Percentiles rank a stretch among this genome's conserved stretches.
These are phyloP conservation scores for Sialis lutaria DNA, from an alignment of 2,888 invertebrate genomes.

Conservation along the genomic window DNA sequence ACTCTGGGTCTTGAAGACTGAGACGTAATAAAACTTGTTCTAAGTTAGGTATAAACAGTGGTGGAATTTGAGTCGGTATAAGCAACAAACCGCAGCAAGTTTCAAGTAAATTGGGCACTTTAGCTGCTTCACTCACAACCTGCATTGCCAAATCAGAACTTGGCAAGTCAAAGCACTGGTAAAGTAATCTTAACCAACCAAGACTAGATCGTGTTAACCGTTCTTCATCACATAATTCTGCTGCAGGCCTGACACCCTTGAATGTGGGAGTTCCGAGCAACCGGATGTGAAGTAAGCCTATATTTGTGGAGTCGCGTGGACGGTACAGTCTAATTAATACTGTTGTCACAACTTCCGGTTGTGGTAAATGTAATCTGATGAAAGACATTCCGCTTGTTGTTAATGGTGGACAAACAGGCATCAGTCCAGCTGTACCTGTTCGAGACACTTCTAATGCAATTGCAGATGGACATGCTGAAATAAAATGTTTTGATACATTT, in stretches of 20 bases:
- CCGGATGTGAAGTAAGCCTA: constrained; percentile 75
- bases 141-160: constrained; percentile 19
- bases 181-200: constrained; percentile 69
- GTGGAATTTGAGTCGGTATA: constrained; percentile 43
- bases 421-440: constrained; percentile 57
- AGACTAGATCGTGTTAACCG: constrained; percentile 39
- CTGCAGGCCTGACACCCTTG: constrained; percentile 29
- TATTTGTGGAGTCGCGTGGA: constrained; percentile 76
- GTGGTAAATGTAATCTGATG: constrained; percentile 65
- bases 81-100: constrained; percentile 55
- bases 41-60: constrained; percentile 41
- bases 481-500: background rate
- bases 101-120: constrained; percentile 41
- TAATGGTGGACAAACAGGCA: constrained; percentile 72
- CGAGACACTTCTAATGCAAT: constrained; percentile 71
- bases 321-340: constrained; percentile 60
- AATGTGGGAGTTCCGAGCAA: constrained; percentile 76
- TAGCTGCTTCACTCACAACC: constrained; percentile 8
- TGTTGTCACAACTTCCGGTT: constrained; percentile 71
- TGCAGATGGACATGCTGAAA: constrained; percentile 68
- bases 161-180: constrained; percentile 52
- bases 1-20: constrained; percentile 43
- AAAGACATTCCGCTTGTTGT: constrained; percentile 75
- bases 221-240: constrained; percentile 33
- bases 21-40: constrained; percentile 53